phyloP scores from a whole-genome alignment of 2,113 vertebrate species.

The Illadopsis cleaveri region DNA sequence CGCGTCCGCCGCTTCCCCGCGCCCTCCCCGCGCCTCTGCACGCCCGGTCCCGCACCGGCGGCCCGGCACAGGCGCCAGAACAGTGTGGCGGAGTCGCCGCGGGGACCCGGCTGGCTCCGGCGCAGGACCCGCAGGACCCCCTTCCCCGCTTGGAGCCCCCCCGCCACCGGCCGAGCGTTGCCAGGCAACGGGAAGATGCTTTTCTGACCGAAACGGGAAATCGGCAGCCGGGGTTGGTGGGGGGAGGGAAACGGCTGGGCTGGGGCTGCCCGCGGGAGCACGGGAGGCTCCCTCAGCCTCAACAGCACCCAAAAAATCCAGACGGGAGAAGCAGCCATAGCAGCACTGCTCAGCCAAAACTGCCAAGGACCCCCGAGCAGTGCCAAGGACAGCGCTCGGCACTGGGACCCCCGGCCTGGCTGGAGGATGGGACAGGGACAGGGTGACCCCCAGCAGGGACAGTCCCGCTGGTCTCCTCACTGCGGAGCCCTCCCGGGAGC shows the following conservation, averaged over 20 bases:
- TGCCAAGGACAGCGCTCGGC: accelerated
- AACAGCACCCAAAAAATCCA: background rate
- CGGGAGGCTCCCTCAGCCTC: background rate
- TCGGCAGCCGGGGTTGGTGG: background rate
- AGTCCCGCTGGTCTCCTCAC: accelerated
- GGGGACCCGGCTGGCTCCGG: background rate
- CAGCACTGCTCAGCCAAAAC: background rate
- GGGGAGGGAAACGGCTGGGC: background rate
- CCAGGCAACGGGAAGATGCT: constrained; percentile 58
- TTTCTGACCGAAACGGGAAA: constrained; percentile 19
- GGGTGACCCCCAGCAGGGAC: background rate
- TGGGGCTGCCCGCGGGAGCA: background rate
- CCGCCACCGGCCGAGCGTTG: background rate
- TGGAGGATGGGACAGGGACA: background rate
- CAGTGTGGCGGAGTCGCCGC: background rate
- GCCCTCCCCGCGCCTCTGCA: background rate
- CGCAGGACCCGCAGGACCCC: background rate
- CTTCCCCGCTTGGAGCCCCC: background rate
- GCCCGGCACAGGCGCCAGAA: background rate
- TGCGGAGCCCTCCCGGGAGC: background rate
- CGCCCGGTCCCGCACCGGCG: accelerated
- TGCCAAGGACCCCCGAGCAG: accelerated
- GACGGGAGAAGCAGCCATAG: accelerated
- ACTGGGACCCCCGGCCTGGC: accelerated
- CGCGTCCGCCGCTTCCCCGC: accelerated